Base-by-base conservation (phyloP, 2,888 invertebrate genomes). In the Drosophila mimica region DNA sequence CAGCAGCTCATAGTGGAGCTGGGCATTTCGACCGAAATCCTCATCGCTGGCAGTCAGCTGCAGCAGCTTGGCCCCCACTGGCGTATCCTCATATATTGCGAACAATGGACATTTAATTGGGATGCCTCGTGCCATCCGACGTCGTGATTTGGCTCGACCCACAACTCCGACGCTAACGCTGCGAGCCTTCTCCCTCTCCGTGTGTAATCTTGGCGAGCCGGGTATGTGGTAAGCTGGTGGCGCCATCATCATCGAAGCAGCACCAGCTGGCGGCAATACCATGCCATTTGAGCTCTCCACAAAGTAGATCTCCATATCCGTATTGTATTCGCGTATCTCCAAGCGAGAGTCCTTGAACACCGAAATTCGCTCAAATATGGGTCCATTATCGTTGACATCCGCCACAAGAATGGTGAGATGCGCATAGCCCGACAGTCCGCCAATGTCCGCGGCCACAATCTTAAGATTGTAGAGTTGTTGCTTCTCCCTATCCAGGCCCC, bases 331-430 rank as follows among this genome's bases (percentile, higher is more conserved):
- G 3, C 95, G 90, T 36, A 97, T 94, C 69, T 95, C 95, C 30
- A 96, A 93, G 11, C 95, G 95, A 79, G 96, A 95, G 64, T 96
- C 95, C 59, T 95, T 94, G 6, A 96, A 95, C 43, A 97, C 95
- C 0, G 95, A 94, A 81, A 97, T 95, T 88, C 96, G 95, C 64
- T 95, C 95, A 82, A 96, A 96, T 59, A 94, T 94, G 0, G 97
- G 97, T 17, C 95, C 91, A 91, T 97, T 97, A 90, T 98, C 98
- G 89, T 98, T 98, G 88, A 96, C 96, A 91, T 98, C 98, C 6
- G 95, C 94, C 31, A 98, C 93, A 0, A 93, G 94, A 52, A 98
- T 95, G 1, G 94, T 95, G 11, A 98, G 91, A 84, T 95, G 95
- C 0, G 96, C 96, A 91, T 96, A 96, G 1, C 96, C 96, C 56